A percentile compares a stretch with the other conserved stretches of the same genome.
These are phyloP conservation scores for Microtus montanus DNA, from an alignment of 2,113 vertebrate genomes.

Conservation along the genomic window DNA sequence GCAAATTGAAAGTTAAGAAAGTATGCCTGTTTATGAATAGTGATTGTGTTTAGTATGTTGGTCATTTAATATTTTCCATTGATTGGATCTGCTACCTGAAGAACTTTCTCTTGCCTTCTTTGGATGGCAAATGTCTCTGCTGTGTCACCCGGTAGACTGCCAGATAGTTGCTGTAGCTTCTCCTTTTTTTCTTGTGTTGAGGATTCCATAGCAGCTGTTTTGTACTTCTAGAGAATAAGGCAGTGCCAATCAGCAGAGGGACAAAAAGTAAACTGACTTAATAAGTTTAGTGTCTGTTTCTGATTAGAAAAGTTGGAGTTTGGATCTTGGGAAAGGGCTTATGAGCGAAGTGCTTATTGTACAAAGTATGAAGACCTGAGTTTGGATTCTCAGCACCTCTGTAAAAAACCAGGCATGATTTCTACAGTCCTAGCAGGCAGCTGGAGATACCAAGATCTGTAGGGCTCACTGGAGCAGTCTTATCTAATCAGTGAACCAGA, in stretches of 20 bases:
- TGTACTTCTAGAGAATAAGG: neutral
- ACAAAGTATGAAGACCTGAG: neutral
- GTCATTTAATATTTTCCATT: neutral
- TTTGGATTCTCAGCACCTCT: neutral
- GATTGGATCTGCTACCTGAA: neutral
- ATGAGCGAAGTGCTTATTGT: neutral
- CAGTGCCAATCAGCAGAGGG: neutral
- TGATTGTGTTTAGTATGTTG: neutral
- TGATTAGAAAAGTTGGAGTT: neutral
- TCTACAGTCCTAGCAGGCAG: neutral
- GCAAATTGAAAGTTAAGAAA: neutral
- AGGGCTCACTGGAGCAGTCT: neutral
- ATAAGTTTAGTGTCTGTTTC: neutral
- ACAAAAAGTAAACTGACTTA: fast-evolving
- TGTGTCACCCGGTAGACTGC: fast-evolving
- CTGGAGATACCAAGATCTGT: no score
- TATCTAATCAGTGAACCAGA: neutral
- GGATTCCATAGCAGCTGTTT: neutral
- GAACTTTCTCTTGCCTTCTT: neutral
- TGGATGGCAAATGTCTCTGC: neutral
- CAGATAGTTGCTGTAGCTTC: neutral
- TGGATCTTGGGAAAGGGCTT: neutral
- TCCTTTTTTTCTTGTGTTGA: neutral
- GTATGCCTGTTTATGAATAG: neutral
- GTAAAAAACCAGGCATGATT: neutral